phyloP scores from a whole-genome alignment of 2,797 vertebrate genomes.

The Ibycter americanus region DNA sequence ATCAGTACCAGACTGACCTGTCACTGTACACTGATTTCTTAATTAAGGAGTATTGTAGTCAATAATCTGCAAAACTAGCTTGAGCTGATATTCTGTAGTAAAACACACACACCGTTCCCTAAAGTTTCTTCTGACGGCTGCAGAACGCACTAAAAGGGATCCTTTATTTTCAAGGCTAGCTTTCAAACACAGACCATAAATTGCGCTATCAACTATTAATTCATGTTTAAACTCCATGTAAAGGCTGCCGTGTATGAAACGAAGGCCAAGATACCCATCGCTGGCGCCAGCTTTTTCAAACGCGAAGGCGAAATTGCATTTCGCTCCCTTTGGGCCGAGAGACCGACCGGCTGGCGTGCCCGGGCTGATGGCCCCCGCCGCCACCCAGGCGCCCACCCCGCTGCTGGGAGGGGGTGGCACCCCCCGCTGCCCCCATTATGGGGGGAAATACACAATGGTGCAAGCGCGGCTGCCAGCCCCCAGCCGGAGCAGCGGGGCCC shows the following conservation, averaged over 20 bases:
- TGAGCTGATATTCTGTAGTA: background rate
- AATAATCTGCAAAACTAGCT: background rate
- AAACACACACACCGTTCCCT: background rate
- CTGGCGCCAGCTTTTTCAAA: background rate
- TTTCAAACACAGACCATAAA: background rate
- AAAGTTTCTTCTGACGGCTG: background rate
- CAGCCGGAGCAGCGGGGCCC: background rate
- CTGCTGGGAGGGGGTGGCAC: background rate
- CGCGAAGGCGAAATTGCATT: background rate
- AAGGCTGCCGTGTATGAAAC: accelerated
- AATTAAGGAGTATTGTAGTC: background rate
- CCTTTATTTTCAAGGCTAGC: background rate
- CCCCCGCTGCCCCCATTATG: accelerated
- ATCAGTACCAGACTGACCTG: background rate
- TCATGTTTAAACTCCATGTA: background rate
- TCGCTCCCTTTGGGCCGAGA: background rate
- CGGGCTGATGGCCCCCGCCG: accelerated
- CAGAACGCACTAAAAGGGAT: background rate
- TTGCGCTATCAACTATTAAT: background rate
- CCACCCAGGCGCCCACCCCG: accelerated
- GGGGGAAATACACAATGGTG: background rate
- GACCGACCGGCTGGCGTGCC: accelerated
- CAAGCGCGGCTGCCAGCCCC: background rate
- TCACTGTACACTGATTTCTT: background rate
- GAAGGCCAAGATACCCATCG: background rate